A percentile compares a stretch with the other conserved stretches of the same genome.
Conservation (phyloP, 2,888 invertebrate species). For the Lycocerus yunnanus region DNA sequence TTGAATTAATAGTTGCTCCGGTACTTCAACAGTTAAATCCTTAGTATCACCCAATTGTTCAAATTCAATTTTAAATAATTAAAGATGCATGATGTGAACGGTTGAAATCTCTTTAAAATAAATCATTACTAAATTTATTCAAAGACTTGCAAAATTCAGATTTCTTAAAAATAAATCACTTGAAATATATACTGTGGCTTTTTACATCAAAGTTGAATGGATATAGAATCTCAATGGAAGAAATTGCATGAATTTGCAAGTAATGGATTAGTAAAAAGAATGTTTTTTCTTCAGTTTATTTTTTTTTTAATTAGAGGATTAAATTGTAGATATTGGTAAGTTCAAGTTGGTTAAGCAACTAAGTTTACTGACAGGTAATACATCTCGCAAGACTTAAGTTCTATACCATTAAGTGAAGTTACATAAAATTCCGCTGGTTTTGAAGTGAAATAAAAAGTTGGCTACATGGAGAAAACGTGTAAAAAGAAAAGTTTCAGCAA, state of each 20-base stretch:
- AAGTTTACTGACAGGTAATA: not conserved
- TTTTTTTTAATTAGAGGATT: not conserved
- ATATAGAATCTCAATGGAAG: not conserved
- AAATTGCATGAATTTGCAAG: not conserved
- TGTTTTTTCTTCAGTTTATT: not conserved
- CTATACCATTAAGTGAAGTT: not conserved
- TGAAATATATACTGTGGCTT: not conserved
- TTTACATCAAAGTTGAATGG: not conserved
- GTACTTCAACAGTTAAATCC: not conserved
- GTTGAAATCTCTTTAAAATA: not conserved
- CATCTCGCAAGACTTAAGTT: not conserved
- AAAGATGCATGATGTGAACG: not conserved
- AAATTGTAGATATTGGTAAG: not conserved
- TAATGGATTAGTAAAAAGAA: not conserved
- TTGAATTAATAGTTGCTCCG: not conserved
- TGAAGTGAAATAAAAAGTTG: slow-evolving; percentile 8
- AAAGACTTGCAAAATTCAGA: not conserved
- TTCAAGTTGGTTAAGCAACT: not conserved
- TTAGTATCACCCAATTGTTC: not conserved
- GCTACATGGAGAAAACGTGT: slow-evolving; percentile 17
- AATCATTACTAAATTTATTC: not conserved
- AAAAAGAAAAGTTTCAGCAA: slow-evolving; percentile 12
- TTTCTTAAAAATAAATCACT: not conserved
- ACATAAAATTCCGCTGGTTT: not conserved
- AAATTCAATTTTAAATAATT: not conserved